Evolutionary conservation across 2,888 invertebrate species (phyloP), one percentile per base, ranked within the genome.

Genomic region (Drosophila paucipuncta): DNA sequence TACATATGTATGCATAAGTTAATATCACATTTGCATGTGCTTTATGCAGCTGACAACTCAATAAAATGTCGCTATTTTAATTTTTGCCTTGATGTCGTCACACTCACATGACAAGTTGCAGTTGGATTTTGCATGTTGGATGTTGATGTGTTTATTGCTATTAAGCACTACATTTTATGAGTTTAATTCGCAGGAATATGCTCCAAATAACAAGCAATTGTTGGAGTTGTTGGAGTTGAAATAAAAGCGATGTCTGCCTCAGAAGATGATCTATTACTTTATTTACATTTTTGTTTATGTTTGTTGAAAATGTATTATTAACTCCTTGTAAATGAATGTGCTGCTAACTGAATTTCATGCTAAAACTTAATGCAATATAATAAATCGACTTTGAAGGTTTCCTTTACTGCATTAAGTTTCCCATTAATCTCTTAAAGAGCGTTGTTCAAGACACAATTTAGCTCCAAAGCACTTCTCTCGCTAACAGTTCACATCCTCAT

Each of bases 1-100:
- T 61, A 62, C 68, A 78, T 73, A 59, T 57, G 31, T 25, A 35
- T 43, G 43, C 37, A 63, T 35, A 33, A 25, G 18, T 35, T 63
- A 28, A 64, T 39, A 73, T 47, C 60, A 60, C 43, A 83, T 80
- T 68, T 78, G 76, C 80, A 82, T 84, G 79, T 82, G 68, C 67
- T 85, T 77, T 71, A 55, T 71, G 78, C 86, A 88, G 78, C 90
- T 86, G 85, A 86, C 85, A 86, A 85, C 90, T 86, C 86, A 86
- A 86, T 86, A 86, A 86, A 86, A 86, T 85, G 85, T 85, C 89
- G 89, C 85, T 74, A 77, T 88, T 85, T 89, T 74, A 65, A 76
- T 88, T 83, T 43, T 66, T 54, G 66, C 79, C 73, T 69, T 80
- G 86, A 80, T 88, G 85, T 80, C 62, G 71, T 68, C 80, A 73